phyloP scores from a whole-genome alignment of 2,888 invertebrate species.

The Drosophila stalkeri region DNA sequence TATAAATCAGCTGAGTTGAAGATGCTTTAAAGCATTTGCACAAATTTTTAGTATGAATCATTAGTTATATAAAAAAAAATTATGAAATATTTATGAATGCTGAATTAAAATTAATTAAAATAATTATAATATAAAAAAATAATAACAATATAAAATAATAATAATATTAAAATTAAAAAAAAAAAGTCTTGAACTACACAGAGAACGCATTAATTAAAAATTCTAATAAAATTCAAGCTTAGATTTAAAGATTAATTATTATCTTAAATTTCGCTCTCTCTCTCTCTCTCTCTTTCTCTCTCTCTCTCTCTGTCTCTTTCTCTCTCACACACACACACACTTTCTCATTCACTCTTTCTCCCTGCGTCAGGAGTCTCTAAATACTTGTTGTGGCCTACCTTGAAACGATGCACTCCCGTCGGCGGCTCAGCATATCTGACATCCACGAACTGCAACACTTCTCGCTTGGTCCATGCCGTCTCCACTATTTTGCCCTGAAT shows the following conservation, averaged over 20 bases:
- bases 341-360: too few species aligned
- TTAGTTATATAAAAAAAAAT: too few species aligned
- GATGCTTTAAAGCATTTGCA: not conserved
- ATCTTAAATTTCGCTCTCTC: too few species aligned
- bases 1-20: not conserved
- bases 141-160: too few species aligned
- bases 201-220: too few species aligned
- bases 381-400: conserved; percentile 68
- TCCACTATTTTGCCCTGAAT: conserved; percentile 79
- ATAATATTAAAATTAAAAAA: too few species aligned
- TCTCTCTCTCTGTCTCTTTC: not conserved
- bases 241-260: too few species aligned
- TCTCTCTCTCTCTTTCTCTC: too few species aligned
- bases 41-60: not conserved
- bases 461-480: conserved; percentile 80
- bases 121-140: too few species aligned
- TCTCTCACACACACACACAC: too few species aligned
- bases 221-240: too few species aligned
- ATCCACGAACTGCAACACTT: conserved; percentile 83
- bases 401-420: conserved; percentile 81
- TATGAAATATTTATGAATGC: not conserved
- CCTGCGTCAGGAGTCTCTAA: not conserved
- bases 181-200: too few species aligned
- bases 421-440: conserved; percentile 83
- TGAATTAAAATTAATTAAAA: not conserved